Conservation (phyloP, 2,888 invertebrate genomes). For the Hyles lineata region DNA sequence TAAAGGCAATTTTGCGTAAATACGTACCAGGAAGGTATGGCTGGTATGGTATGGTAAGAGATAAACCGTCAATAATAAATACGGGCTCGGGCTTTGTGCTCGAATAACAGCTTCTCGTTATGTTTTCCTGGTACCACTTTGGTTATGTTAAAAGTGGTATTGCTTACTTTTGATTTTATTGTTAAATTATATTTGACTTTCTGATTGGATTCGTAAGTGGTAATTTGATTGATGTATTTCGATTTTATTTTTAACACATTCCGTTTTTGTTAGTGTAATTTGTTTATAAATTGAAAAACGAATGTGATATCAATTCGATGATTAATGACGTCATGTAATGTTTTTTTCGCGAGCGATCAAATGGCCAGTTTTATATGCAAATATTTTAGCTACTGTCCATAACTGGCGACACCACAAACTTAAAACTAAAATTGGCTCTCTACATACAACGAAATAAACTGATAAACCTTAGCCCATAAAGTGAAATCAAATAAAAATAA, state of each 20-base stretch:
- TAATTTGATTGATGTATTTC: neutral
- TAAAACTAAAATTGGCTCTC: neutral
- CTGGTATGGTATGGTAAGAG: constrained; percentile 39
- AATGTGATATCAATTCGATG: neutral
- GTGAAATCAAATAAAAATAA: constrained; percentile 6
- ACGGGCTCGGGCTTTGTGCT: constrained; percentile 27
- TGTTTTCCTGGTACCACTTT: constrained; percentile 42
- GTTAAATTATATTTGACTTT: neutral
- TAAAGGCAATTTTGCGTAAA: constrained; percentile 59
- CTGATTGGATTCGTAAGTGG: neutral
- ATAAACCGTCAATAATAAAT: constrained; percentile 29
- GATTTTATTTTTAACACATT: neutral
- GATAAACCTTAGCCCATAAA: neutral
- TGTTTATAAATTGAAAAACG: neutral
- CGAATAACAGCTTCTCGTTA: constrained; percentile 37
- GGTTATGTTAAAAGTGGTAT: neutral
- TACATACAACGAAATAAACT: neutral
- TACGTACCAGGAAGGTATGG: constrained; percentile 56
- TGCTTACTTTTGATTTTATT: neutral
- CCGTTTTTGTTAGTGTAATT: too few relatives aligned
- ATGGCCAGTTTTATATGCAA: too few relatives aligned
- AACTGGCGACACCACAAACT: too few relatives aligned
- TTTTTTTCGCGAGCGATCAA: too few relatives aligned
- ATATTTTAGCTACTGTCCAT: neutral
- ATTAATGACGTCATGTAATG: neutral